Evolutionary conservation across 1,140 invertebrate genomes (phyloP).

Genomic region (Psix sp.): DNA sequence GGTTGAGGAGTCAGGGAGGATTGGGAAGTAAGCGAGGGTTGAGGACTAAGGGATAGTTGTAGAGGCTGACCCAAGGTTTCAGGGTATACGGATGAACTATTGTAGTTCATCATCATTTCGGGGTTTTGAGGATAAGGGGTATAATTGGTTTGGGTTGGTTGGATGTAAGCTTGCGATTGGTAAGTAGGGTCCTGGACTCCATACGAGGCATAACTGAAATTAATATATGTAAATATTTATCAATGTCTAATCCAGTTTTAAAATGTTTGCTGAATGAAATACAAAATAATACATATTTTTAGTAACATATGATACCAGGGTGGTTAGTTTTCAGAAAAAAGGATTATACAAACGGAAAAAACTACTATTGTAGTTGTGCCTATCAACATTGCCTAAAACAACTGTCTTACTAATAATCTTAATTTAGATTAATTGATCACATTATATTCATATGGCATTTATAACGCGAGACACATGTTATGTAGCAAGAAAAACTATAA

Average conservation of each 20-base stretch:
- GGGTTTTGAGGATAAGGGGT: constrained; percentile 13
- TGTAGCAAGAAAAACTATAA: too few species aligned
- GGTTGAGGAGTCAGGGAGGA: neutral
- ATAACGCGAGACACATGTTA: too few species aligned
- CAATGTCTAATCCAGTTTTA: too few species aligned
- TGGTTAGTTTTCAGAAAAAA: too few species aligned
- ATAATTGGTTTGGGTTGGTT: constrained; percentile 1
- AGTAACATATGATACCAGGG: too few species aligned
- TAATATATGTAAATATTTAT: neutral
- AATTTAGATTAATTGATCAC: too few species aligned
- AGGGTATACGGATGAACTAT: neutral
- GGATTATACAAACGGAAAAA: too few species aligned
- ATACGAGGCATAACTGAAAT: constrained; percentile 15
- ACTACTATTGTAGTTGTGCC: too few species aligned
- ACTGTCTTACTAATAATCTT: too few species aligned
- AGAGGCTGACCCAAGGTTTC: neutral
- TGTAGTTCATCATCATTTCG: constrained; percentile 14
- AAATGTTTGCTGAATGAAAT: neutral
- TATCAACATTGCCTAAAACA: too few species aligned
- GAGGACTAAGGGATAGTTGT: neutral
- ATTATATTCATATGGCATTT: too few species aligned
- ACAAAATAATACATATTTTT: neutral
- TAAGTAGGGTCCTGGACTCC: constrained; percentile 19
- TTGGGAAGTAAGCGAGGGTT: constrained; percentile 2
- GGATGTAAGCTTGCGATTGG: constrained; percentile 24